phyloP scores from a whole-genome alignment of 2,797 vertebrate species.

The Myotis pilosus region DNA sequence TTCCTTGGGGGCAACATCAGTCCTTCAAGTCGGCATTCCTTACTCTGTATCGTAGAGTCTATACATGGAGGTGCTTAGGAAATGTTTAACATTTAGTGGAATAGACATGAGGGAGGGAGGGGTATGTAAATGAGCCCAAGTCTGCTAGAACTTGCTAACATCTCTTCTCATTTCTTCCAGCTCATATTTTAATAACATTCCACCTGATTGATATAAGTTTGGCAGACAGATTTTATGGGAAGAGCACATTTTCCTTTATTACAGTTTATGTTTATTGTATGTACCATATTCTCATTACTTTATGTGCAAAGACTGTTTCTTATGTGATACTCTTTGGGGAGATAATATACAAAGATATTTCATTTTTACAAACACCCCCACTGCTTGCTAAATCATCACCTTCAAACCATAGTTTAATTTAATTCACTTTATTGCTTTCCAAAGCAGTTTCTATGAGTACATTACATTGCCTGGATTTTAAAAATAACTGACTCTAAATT shows the following conservation, averaged over 20 bases:
- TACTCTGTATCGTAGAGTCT: background rate
- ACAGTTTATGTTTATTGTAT: constrained; percentile 80
- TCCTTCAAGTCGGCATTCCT: background rate
- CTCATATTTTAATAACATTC: constrained; percentile 13
- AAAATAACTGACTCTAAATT: constrained; percentile 62
- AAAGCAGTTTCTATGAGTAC: constrained; percentile 66
- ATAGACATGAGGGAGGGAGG: background rate
- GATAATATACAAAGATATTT: constrained; percentile 73
- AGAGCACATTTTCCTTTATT: constrained; percentile 72
- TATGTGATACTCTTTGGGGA: constrained; percentile 67
- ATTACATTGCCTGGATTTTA: constrained; percentile 73
- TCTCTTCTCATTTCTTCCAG: background rate
- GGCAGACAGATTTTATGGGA: constrained; percentile 66
- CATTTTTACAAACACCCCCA: constrained; percentile 69
- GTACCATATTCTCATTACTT: constrained; percentile 73
- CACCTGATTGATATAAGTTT: constrained; percentile 67
- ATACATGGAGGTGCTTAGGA: background rate
- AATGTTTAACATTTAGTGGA: background rate
- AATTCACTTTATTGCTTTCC: constrained; percentile 78
- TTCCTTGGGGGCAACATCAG: background rate
- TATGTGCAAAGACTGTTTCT: constrained; percentile 73
- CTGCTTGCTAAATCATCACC: constrained; percentile 76
- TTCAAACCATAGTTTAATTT: constrained; percentile 80
- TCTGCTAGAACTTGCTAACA: constrained; percentile 25
- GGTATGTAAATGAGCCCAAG: background rate